These are phyloP conservation scores for Seira musarum DNA, from an alignment of 2,888 invertebrate genomes.

Conservation along the genomic window DNA sequence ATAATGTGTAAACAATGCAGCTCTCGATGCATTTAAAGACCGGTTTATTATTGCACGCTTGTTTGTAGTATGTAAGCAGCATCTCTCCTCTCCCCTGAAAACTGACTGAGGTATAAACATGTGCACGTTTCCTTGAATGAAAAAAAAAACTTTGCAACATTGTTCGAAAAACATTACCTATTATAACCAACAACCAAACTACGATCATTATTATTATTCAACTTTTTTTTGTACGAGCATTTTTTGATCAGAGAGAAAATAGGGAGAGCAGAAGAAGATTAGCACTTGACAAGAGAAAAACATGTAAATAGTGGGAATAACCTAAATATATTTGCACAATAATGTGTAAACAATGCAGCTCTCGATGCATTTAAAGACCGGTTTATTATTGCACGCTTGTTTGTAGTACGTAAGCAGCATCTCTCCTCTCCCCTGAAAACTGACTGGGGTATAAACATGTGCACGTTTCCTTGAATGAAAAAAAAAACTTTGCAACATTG, in stretches of 20 bases:
- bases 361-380: constrained; percentile 4
- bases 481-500: constrained; percentile 10
- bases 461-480: constrained; percentile 9
- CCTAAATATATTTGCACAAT: background rate
- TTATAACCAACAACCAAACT: background rate
- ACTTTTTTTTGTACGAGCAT: constrained; percentile 5
- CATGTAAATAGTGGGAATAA: constrained; percentile 9
- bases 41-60: background rate
- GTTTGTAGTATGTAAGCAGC: too few species aligned
- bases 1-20: constrained; percentile 12
- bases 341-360: background rate
- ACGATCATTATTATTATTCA: constrained; percentile 1
- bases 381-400: background rate
- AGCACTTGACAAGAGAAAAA: background rate
- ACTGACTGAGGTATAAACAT: background rate
- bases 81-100: constrained; percentile 8
- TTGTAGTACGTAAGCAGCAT: too few species aligned
- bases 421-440: constrained; percentile 8
- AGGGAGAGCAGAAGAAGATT: constrained; percentile 8
- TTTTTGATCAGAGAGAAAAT: background rate
- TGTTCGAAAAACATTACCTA: constrained; percentile 3
- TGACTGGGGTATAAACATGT: background rate
- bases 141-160: constrained; percentile 9
- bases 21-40: background rate
- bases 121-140: constrained; percentile 4